phyloP scores from a whole-genome alignment of 2,113 vertebrate genomes.

The Zapornia atra region DNA sequence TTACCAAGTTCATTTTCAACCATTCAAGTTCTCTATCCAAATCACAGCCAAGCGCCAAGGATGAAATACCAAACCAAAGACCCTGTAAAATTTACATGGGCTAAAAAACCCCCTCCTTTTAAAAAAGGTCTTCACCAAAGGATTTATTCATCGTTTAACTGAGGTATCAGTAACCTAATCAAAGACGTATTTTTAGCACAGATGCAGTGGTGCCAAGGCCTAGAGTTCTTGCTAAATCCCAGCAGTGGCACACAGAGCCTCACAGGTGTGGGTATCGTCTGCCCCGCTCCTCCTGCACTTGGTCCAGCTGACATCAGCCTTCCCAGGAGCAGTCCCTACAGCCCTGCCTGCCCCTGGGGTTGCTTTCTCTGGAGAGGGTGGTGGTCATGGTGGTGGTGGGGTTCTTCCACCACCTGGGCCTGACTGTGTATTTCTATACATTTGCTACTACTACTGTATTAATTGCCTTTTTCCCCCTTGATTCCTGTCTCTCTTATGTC shows the following conservation, averaged over 20 bases:
- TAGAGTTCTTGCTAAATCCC: not conserved
- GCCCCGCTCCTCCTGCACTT: not conserved
- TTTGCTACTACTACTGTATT: not conserved
- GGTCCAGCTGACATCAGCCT: not conserved
- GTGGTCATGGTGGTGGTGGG: too few species aligned
- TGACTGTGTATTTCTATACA: not conserved
- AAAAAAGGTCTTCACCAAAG: not conserved
- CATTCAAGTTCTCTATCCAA: not conserved
- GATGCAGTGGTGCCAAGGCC: not conserved
- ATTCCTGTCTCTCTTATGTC: not conserved
- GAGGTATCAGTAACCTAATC: not conserved
- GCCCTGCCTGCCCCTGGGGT: not conserved
- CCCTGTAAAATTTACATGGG: not conserved
- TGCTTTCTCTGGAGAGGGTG: not conserved
- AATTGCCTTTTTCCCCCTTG: not conserved
- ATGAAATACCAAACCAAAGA: not conserved
- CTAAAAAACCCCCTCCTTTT: not conserved
- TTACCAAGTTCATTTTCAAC: not conserved
- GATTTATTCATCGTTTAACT: not conserved
- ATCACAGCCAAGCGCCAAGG: not conserved
- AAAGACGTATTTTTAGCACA: accelerated
- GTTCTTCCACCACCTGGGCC: not conserved
- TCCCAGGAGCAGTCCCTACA: not conserved
- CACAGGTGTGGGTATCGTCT: not conserved
- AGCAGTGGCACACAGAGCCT: not conserved